Evolutionary conservation across 2,113 vertebrate genomes (phyloP).

Genomic region (Ailuropoda melanoleuca): DNA sequence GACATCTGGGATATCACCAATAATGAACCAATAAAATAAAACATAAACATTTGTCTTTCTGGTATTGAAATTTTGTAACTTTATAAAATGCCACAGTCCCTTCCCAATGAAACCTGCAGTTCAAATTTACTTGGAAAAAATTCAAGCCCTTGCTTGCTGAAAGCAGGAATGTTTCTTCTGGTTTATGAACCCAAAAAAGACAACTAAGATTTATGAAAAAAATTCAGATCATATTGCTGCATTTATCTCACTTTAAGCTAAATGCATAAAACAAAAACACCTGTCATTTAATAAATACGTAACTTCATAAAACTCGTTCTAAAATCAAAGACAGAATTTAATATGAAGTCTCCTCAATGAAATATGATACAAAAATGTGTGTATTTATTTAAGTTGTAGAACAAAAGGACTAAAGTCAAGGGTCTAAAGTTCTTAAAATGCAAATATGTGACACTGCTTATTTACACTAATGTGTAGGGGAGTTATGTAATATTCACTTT

Average conservation of each 20-base stretch:
- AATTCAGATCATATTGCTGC: background rate
- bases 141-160: background rate
- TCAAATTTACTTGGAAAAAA: conserved; percentile 40
- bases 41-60: conserved; percentile 11
- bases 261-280: background rate
- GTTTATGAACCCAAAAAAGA: background rate
- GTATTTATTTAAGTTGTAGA: background rate
- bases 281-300: background rate
- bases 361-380: background rate
- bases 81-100: conserved; percentile 18
- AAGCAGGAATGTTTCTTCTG: conserved; percentile 41
- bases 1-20: background rate
- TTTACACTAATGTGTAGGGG: background rate
- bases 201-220: conserved; percentile 34
- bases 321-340: conserved; percentile 9
- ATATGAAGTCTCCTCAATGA: background rate
- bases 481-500: background rate
- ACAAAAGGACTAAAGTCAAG: background rate
- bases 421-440: background rate
- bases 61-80: conserved; percentile 12
- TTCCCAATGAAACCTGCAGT: background rate
- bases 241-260: conserved; percentile 4
- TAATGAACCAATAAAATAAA: conserved; percentile 11
- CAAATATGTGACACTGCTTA: background rate
- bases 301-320: background rate